phyloP scores from a whole-genome alignment of 2,797 vertebrate genomes.

The Sardinella longiceps region DNA sequence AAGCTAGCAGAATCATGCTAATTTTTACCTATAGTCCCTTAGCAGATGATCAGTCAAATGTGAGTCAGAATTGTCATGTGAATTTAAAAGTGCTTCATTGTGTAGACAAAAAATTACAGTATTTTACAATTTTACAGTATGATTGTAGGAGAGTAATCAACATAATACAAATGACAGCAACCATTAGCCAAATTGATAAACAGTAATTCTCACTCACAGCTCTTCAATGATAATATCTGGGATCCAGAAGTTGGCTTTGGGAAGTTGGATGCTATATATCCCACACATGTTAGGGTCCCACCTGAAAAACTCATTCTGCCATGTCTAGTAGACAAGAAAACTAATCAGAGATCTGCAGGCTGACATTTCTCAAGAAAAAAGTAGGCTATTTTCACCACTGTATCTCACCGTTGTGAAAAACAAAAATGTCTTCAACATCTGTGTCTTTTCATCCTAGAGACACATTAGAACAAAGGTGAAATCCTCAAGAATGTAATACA shows the following conservation, averaged over 20 bases:
- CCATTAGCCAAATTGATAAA: too few species aligned
- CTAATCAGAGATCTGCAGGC: not conserved
- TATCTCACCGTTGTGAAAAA: slow-evolving; percentile 67
- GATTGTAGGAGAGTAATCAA: too few species aligned
- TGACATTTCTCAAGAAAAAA: not conserved
- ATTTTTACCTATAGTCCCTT: too few species aligned
- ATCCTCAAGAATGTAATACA: too few species aligned
- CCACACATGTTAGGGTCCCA: slow-evolving; percentile 70
- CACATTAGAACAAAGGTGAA: not conserved
- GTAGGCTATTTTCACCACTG: too few species aligned
- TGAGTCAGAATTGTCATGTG: too few species aligned
- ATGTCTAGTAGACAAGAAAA: slow-evolving; percentile 56
- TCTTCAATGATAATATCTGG: slow-evolving; percentile 68
- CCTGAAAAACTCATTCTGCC: slow-evolving; percentile 68
- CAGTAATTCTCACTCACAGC: slow-evolving; percentile 78
- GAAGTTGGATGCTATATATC: slow-evolving; percentile 55
- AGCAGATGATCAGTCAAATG: too few species aligned
- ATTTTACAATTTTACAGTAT: too few species aligned
- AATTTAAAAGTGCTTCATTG: too few species aligned
- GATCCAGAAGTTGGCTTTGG: slow-evolving; percentile 63
- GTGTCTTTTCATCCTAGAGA: slow-evolving; percentile 70
- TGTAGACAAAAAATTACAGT: too few species aligned
- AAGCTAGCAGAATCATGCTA: too few species aligned
- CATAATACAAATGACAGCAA: too few species aligned
- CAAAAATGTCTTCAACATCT: slow-evolving; percentile 70